phyloP scores from a whole-genome alignment of 2,888 invertebrate species.

The Gymnoscelis rufifasciata region DNA sequence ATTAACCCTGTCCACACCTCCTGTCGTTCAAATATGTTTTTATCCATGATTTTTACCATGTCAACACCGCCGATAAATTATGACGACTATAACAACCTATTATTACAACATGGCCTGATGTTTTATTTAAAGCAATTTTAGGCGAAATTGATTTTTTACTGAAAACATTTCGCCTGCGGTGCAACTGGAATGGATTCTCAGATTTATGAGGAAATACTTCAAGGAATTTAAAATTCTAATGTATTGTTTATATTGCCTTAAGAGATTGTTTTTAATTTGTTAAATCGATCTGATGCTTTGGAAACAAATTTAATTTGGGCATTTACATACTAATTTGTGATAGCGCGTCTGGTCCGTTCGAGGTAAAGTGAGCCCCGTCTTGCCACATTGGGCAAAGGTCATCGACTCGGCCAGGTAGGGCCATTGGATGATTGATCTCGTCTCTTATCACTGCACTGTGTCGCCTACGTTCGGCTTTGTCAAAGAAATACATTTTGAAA shows the following conservation, averaged over 20 bases:
- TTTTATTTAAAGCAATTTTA: constrained; percentile 66
- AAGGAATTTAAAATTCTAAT: constrained; percentile 50
- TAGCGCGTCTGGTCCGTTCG: constrained; percentile 48
- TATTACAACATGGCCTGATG: constrained; percentile 70
- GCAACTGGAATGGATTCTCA: constrained; percentile 57
- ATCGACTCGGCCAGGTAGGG: constrained; percentile 72
- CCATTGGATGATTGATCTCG: constrained; percentile 74
- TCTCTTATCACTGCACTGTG: constrained; percentile 71
- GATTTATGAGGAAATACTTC: constrained; percentile 58
- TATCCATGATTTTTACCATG: constrained; percentile 56
- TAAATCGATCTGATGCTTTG: constrained; percentile 30
- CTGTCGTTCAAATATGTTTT: constrained; percentile 57
- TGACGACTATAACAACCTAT: constrained; percentile 68
- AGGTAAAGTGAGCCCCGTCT: constrained; percentile 64
- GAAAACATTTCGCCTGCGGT: constrained; percentile 63
- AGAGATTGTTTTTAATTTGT: constrained; percentile 35
- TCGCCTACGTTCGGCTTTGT: constrained; percentile 73
- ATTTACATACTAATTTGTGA: constrained; percentile 50
- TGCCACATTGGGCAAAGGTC: constrained; percentile 58
- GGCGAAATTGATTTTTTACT: constrained; percentile 61
- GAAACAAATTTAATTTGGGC: constrained; percentile 32
- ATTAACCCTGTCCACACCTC: constrained; percentile 73
- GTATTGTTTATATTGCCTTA: constrained; percentile 37
- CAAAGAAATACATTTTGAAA: constrained; percentile 72
- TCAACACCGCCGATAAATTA: constrained; percentile 74